Evolutionary conservation across 1,140 invertebrate species (phyloP).

Genomic region (Drosophila littoralis): DNA sequence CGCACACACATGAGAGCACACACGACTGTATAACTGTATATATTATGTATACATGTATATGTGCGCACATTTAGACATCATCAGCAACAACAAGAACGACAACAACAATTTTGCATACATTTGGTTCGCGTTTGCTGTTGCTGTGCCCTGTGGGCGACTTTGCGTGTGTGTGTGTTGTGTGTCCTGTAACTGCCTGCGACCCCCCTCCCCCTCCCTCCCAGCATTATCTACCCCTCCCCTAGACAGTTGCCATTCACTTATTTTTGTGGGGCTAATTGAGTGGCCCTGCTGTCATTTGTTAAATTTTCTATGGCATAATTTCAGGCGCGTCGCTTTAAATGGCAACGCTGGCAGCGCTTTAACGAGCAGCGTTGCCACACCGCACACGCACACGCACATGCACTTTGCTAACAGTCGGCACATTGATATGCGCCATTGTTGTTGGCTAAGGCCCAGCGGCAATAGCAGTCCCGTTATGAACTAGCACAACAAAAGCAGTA

Average conservation of each 20-base stretch:
- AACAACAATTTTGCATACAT: conserved; percentile 40
- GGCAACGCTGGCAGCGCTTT: conserved; percentile 9
- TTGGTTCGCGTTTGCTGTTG: conserved; percentile 21
- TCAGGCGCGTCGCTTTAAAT: background rate
- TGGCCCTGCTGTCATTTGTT: conserved; percentile 57
- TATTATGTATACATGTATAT: conserved; percentile 15
- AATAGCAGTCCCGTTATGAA: conserved; percentile 53
- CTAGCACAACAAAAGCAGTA: conserved; percentile 24
- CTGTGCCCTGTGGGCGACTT: conserved; percentile 30
- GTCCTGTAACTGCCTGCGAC: background rate
- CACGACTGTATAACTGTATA: conserved; percentile 17
- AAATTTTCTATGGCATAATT: conserved; percentile 32
- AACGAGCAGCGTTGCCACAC: conserved; percentile 12
- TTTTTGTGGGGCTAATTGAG: conserved; percentile 64
- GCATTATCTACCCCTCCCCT: background rate
- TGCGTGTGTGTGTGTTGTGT: conserved; percentile 9
- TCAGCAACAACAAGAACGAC: conserved; percentile 6
- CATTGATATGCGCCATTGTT: conserved; percentile 43
- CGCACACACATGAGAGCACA: conserved; percentile 30
- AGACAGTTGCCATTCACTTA: conserved; percentile 19
- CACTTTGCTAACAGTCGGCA: background rate
- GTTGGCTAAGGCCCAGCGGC: conserved; percentile 42
- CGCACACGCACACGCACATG: background rate
- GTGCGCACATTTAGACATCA: conserved; percentile 20
- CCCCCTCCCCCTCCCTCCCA: background rate